Percentiles rank a stretch among this genome's conserved stretches.
These are phyloP conservation scores for Neoaliturus tenellus DNA, from an alignment of 2,888 invertebrate genomes.

Conservation along the genomic window DNA sequence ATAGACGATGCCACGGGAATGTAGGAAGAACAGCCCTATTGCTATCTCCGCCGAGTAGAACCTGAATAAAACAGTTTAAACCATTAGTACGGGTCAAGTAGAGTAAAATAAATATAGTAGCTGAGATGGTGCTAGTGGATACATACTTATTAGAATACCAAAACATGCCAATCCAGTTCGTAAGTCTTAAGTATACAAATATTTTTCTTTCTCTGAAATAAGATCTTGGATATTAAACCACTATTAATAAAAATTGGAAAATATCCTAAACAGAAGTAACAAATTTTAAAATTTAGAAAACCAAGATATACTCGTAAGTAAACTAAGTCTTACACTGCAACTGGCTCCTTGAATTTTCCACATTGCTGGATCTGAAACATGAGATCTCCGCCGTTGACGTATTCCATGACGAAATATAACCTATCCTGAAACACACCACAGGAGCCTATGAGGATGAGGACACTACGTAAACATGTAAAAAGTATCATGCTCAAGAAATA, in stretches of 20 bases:
- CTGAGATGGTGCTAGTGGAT: no score
- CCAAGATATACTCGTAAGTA: neutral
- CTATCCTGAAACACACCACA: slow-evolving; percentile 85
- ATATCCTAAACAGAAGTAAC: neutral
- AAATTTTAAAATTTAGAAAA: neutral
- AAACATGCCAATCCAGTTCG: neutral
- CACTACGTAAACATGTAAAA: no score
- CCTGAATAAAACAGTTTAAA: slow-evolving; percentile 75
- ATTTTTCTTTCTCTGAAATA: no score
- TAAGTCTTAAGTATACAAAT: no score
- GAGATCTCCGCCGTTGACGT: slow-evolving; percentile 99
- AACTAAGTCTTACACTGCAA: slow-evolving; percentile 92
- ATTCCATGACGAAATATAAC: slow-evolving; percentile 99
- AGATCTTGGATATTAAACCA: no score
- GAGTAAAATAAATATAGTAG: no score
- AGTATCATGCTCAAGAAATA: no score
- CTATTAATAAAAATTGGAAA: no score
- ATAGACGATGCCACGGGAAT: slow-evolving; percentile 96
- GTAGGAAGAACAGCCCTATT: slow-evolving; percentile 97
- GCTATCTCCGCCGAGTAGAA: slow-evolving; percentile 99
- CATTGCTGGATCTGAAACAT: slow-evolving; percentile 99
- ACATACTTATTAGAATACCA: no score
- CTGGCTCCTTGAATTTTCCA: slow-evolving; percentile 99
- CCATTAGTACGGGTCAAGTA: no score
- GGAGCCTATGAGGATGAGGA: neutral